These are phyloP conservation scores for Leuciscus idus DNA, from an alignment of 2,113 vertebrate species.

Conservation along the genomic window DNA sequence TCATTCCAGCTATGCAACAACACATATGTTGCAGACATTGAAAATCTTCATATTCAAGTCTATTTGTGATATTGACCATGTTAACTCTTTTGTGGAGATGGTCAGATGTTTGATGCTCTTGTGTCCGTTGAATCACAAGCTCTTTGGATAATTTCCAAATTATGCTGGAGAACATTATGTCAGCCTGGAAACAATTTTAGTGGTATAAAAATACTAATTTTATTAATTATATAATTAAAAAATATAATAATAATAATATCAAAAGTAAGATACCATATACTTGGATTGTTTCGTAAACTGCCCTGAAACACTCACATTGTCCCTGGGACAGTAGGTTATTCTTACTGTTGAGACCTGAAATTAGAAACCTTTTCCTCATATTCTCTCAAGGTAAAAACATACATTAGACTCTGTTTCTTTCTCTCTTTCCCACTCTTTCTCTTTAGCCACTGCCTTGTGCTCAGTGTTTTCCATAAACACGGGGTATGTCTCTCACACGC, in stretches of 20 bases:
- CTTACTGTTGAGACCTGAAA: not conserved
- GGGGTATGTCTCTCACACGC: slow-evolving; percentile 14
- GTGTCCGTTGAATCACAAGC: too few species aligned
- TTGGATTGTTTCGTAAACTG: not conserved
- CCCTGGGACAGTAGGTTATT: too few species aligned
- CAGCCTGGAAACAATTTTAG: not conserved
- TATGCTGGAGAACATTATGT: too few species aligned
- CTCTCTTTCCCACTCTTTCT: not conserved
- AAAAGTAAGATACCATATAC: too few species aligned
- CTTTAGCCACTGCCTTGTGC: not conserved
- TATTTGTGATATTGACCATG: not conserved
- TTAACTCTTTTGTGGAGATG: not conserved
- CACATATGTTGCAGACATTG: not conserved
- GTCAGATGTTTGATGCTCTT: not conserved
- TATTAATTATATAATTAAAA: too few species aligned
- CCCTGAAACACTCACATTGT: not conserved
- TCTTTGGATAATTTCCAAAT: not conserved
- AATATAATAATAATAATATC: too few species aligned
- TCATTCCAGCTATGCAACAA: not conserved
- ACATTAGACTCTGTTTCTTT: not conserved
- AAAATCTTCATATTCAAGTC: not conserved
- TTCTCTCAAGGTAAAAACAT: not conserved
- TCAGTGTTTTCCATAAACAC: slow-evolving; percentile 20
- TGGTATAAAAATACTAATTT: too few species aligned
- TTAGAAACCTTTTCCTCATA: not conserved